Base-by-base conservation (phyloP, 2,113 vertebrate species). In the Macheiramphus alcinus region DNA sequence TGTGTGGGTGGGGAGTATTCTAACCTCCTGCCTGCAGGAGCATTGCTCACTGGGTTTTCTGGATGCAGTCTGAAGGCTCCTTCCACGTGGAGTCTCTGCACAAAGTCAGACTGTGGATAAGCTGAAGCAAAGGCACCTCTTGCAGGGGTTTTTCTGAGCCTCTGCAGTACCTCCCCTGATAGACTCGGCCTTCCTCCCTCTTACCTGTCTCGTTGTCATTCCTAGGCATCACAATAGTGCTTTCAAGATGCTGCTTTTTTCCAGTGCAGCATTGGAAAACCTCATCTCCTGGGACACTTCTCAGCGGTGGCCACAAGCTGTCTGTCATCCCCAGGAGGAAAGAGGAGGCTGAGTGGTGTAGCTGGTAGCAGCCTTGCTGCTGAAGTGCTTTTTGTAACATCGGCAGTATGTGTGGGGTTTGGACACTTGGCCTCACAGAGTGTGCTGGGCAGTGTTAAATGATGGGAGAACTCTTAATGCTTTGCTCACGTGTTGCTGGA, bases 141-240 rank as follows among this genome's bases (percentile, higher is more conserved):
- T 22, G 40, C 9, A 21, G 71, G 31, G 38, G 1, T 20, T 56
- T 43, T 43, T 47, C 40, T 38, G 71, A 36, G 40, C 40, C 32
- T 62, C 52, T 61, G 65, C n/a, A 27, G 50, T 16, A 20, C 36
- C 66, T 83, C 32, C n/a, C 16, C 11, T 13, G n/a, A 16, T 6
- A 20, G 22, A 34, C 47, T 56, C 2, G 0, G 16, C 67, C 61
- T 45, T 65, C 65, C 10, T 75, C 32, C 56, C 43, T 22, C 48
- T 55, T 15, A 10, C 36, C 22, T 34, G 31, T 31, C 61, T 34
- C 3, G 0, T 23, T 3, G 22, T 73, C 48, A 11, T 50, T 29
- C 48, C 62, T 29, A 38, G 32, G 55, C 34, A 18, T 19, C 1
- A 1, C 53, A 50, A 2, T 2, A 45, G 47, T 0, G 1, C 53